phyloP scores from a whole-genome alignment of 2,888 invertebrate genomes.

The Parasteatoda lunata region DNA sequence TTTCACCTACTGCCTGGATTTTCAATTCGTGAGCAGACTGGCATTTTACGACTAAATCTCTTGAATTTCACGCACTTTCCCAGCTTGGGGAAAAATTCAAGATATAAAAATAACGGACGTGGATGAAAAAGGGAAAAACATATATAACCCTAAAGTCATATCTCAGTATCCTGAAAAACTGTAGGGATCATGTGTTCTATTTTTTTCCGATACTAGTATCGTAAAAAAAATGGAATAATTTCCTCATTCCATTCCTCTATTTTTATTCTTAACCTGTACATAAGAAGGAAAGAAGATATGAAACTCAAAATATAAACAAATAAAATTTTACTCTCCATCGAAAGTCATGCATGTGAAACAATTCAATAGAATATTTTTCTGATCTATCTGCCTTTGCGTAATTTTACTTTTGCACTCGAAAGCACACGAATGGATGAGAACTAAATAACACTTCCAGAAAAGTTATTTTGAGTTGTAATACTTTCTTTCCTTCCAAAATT shows the following conservation, averaged over 20 bases:
- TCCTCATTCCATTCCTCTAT: constrained; percentile 23
- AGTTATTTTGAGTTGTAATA: too few relatives aligned
- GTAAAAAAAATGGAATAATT: constrained; percentile 51
- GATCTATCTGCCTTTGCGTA: constrained; percentile 17
- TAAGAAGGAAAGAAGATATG: constrained; percentile 14
- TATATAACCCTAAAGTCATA: constrained; percentile 54
- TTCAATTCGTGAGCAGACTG: constrained; percentile 45
- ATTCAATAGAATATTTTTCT: constrained; percentile 54
- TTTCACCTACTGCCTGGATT: constrained; percentile 24
- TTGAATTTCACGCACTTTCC: constrained; percentile 43
- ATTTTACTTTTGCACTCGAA: constrained; percentile 27
- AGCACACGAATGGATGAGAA: too few relatives aligned
- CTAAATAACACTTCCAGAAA: too few relatives aligned
- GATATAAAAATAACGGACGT: constrained; percentile 52
- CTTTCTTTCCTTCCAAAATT: too few relatives aligned
- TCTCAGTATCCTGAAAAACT: constrained; percentile 52
- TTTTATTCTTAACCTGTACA: constrained; percentile 9
- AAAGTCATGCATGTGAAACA: constrained; percentile 48
- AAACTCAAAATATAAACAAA: constrained; percentile 3
- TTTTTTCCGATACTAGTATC: constrained; percentile 13
- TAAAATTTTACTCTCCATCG: constrained; percentile 44
- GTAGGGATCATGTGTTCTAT: constrained; percentile 54
- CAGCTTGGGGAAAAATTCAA: constrained; percentile 4
- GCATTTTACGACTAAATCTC: constrained; percentile 58
- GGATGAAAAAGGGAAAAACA: neutral